Conservation (phyloP, 2,113 vertebrate genomes). For the Phalacrocorax brasilianus region DNA sequence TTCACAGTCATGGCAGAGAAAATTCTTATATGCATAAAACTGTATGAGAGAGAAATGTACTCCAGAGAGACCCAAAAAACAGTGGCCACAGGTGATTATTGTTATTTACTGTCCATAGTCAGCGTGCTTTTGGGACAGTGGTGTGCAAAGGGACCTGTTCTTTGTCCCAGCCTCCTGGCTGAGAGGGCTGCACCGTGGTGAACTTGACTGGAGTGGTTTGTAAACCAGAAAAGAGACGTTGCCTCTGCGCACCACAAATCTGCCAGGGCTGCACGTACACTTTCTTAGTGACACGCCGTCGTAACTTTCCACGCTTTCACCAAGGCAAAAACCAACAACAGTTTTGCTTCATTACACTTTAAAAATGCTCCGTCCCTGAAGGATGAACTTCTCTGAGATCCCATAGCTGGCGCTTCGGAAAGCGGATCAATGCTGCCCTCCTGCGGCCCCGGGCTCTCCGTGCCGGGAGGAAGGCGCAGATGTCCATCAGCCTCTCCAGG, state of each 20-base stretch:
- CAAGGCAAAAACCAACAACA: neutral
- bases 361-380: neutral
- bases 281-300: neutral
- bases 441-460: neutral
- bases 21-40: neutral
- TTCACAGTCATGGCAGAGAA: neutral
- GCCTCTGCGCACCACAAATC: neutral
- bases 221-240: neutral
- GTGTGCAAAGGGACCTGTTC: neutral
- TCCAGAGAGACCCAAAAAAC: neutral
- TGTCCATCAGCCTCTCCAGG: accelerated
- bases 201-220: neutral
- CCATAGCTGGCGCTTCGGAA: accelerated
- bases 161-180: neutral
- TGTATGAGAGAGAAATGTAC: accelerated
- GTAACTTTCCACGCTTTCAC: neutral
- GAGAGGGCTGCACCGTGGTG: accelerated
- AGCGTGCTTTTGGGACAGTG: neutral
- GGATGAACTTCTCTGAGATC: accelerated
- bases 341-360: accelerated
- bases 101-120: neutral
- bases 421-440: conserved; percentile 54
- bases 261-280: accelerated
- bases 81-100: neutral
- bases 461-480: neutral